Base-by-base conservation (phyloP, 2,888 invertebrate genomes). In the Ormyrus labotus region DNA sequence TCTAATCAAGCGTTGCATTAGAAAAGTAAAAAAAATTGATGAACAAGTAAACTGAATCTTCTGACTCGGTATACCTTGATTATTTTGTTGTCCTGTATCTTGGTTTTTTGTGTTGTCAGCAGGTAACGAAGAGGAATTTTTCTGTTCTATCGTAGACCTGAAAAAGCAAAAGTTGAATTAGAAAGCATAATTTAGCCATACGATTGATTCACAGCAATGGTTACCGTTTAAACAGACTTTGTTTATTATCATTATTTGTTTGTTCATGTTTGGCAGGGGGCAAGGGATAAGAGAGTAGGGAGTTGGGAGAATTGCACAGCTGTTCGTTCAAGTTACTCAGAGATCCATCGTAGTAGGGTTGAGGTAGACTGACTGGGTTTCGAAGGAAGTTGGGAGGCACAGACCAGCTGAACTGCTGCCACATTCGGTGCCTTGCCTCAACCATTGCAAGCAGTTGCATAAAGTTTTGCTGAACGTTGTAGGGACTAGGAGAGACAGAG, bases 131-230 rank as follows among this genome's bases (percentile, higher is more conserved):
- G 92, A 90, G 81, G 92, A 91, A 87, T 91, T 92, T 90, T 93
- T 93, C 86, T 91, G 92, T 86, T 93, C 93, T 89, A 92, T 90
- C 87, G 91, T 89, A 87, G 93, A 92, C 92, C 93, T 93, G 89
- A 68, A 69, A 81, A 61, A 47, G 74, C 67, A 83, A 6, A 60
- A 60, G 64, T 64, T 13, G 57, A 48, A 10, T 65, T 19, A 78
- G 50, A 55, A 50, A 78, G 1, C 61, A 10, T 45, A 5, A 50
- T 63, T 67, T 34, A 34, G 50, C 9, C 57, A 55, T 47, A 1
- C 7, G 34, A 10, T 50, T 1, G 34, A 10, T 0, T 13, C 3
- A 65, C 47, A 13, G 5, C 19, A 13, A 55, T 45, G 55, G 55
- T 34, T 89, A 90, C 90, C 90, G 89, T 88, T 90, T 90, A 19